Conservation (phyloP, 2,888 invertebrate species). For the Eledona agricola region DNA sequence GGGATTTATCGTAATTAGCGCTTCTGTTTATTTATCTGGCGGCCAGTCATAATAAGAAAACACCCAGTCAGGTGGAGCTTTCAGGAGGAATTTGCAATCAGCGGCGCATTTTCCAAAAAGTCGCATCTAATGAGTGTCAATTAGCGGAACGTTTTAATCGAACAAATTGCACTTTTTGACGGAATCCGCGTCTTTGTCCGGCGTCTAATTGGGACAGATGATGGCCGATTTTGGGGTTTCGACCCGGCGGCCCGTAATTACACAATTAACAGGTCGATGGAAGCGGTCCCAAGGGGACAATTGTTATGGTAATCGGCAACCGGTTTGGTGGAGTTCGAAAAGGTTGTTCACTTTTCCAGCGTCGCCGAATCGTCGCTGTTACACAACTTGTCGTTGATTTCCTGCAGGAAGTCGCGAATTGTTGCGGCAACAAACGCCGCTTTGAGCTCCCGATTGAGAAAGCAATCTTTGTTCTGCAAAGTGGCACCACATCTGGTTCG, state of each 20-base stretch:
- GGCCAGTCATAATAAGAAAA: constrained; percentile 37
- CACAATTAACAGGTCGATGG: constrained; percentile 63
- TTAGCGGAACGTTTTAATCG: constrained; percentile 11
- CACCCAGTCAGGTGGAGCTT: constrained; percentile 25
- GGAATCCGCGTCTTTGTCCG: constrained; percentile 14
- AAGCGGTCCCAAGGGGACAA: constrained; percentile 57
- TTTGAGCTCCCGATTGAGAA: constrained; percentile 27
- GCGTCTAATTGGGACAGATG: constrained; percentile 27
- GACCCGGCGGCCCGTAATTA: constrained; percentile 50
- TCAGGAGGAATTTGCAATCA: constrained; percentile 9
- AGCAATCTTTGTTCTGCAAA: constrained; percentile 52
- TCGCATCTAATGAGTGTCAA: too few species aligned
- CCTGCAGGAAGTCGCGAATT: constrained; percentile 15
- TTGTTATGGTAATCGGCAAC: constrained; percentile 63
- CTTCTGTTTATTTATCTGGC: constrained; percentile 33
- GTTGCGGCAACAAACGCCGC: constrained; percentile 17
- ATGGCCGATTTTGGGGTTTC: constrained; percentile 27
- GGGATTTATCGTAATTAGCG: constrained; percentile 20
- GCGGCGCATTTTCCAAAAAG: too few species aligned
- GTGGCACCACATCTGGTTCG: constrained; percentile 55
- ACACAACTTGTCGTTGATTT: not conserved
- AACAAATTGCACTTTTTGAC: constrained; percentile 22
- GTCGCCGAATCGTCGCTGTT: too few species aligned
- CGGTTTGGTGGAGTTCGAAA: constrained; percentile 61
- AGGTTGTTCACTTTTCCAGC: constrained; percentile 60